These are phyloP conservation scores for Heliothis virescens DNA, from an alignment of 1,140 invertebrate species.

Conservation along the genomic window DNA sequence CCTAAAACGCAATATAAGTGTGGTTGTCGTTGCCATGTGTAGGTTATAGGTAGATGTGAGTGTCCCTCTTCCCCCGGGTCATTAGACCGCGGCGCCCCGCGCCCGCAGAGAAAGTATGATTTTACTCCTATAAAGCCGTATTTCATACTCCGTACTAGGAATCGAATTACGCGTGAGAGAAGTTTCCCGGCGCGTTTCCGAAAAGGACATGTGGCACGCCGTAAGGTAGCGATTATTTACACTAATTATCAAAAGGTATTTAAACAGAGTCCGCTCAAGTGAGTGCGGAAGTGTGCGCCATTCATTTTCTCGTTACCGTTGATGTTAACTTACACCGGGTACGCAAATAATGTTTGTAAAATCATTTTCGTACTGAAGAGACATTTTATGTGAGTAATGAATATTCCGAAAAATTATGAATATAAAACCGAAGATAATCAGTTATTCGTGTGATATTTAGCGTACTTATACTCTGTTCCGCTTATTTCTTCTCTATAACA, in stretches of 20 bases:
- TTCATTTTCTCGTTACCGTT: conserved; percentile 71
- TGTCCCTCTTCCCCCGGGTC: conserved; percentile 81
- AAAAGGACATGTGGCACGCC: conserved; percentile 82
- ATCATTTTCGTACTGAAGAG: conserved; percentile 12
- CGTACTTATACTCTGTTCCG: not conserved
- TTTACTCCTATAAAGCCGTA: conserved; percentile 86
- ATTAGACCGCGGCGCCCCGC: conserved; percentile 78
- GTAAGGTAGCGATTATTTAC: too few species aligned
- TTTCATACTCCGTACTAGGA: conserved; percentile 86
- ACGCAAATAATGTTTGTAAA: conserved; percentile 34
- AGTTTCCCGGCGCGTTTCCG: conserved; percentile 78
- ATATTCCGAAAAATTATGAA: too few species aligned
- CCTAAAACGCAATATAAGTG: conserved; percentile 85
- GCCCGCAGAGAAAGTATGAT: conserved; percentile 84
- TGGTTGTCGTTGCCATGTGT: conserved; percentile 79
- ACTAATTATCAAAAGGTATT: too few species aligned
- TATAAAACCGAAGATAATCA: too few species aligned
- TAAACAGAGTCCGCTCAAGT: conserved; percentile 82
- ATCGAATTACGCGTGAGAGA: conserved; percentile 82
- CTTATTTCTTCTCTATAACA: not conserved
- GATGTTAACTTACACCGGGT: conserved; percentile 37
- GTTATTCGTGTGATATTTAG: not conserved
- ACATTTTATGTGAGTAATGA: not conserved
- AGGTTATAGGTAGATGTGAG: conserved; percentile 75
- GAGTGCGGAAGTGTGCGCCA: conserved; percentile 70